phyloP scores from a whole-genome alignment of 2,113 vertebrate genomes.

The Lagopus leucura region DNA sequence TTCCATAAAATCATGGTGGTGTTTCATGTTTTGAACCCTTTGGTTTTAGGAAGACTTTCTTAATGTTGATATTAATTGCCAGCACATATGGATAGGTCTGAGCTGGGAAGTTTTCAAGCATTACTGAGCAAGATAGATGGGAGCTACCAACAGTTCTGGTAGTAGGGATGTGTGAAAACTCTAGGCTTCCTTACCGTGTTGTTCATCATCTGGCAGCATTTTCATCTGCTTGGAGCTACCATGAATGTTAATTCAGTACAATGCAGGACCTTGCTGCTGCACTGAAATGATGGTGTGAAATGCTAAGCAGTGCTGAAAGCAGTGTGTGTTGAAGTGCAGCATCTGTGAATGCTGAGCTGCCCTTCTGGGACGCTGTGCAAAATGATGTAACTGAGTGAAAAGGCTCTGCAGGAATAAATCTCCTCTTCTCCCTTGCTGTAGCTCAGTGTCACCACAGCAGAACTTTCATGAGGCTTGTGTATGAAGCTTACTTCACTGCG shows the following conservation, averaged over 20 bases:
- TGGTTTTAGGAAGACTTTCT: not conserved
- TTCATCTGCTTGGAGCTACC: not conserved
- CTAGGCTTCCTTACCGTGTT: not conserved
- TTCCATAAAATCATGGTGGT: not conserved
- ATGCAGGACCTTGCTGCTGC: not conserved
- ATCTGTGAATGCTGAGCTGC: conserved; percentile 26
- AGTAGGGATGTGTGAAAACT: conserved; percentile 29
- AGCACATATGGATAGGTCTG: not conserved
- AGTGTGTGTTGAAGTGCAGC: not conserved
- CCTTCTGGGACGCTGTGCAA: conserved; percentile 75
- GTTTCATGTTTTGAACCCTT: not conserved
- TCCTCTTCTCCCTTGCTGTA: conserved; percentile 4
- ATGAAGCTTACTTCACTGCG: not conserved
- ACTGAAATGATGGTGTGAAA: conserved; percentile 30
- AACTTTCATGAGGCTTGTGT: not conserved
- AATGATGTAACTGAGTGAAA: conserved; percentile 85
- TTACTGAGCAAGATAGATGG: not conserved
- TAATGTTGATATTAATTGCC: not conserved
- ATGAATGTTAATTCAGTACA: not conserved
- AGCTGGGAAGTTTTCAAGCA: not conserved
- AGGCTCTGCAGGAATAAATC: conserved; percentile 49
- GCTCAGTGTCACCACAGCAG: not conserved
- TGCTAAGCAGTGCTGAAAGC: not conserved
- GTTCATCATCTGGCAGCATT: not conserved
- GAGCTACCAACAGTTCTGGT: not conserved